A percentile compares a stretch with the other conserved stretches of the same genome.
Evolutionary conservation across 2,113 vertebrate genomes (phyloP).

Genomic region (Tamias sibiricus): DNA sequence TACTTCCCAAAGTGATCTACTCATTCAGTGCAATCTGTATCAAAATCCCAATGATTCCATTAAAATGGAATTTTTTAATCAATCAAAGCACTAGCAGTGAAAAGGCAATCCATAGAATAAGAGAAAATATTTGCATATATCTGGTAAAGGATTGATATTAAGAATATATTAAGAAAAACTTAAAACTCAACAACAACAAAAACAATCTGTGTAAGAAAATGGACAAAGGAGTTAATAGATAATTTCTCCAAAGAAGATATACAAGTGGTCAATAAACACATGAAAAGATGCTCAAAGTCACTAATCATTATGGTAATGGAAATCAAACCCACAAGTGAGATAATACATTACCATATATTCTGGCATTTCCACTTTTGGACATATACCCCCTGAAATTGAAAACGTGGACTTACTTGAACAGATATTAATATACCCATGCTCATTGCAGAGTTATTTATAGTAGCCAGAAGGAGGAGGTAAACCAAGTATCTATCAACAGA

Average conservation of each 20-base stretch:
- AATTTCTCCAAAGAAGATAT: not conserved
- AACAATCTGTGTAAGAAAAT: not conserved
- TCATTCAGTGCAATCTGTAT: not conserved
- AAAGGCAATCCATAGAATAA: not conserved
- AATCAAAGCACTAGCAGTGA: not conserved
- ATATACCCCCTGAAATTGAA: not conserved
- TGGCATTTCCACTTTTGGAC: too few species aligned
- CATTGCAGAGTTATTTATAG: not conserved
- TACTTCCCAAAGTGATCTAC: not conserved
- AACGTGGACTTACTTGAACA: not conserved
- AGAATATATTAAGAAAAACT: not conserved
- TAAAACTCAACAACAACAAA: not conserved
- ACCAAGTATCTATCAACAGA: not conserved
- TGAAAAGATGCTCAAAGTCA: not conserved
- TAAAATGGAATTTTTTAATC: not conserved
- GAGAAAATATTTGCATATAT: not conserved
- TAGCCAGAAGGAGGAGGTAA: not conserved
- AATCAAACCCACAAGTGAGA: not conserved
- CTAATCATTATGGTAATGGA: not conserved
- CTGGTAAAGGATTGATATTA: not conserved
- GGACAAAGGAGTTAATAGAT: not conserved
- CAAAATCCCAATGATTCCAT: not conserved
- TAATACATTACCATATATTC: not conserved
- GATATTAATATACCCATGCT: not conserved
- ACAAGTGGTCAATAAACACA: not conserved